These are phyloP conservation scores for Otolemur crassicaudatus DNA, from an alignment of 2,797 vertebrate species.

Conservation along the genomic window DNA sequence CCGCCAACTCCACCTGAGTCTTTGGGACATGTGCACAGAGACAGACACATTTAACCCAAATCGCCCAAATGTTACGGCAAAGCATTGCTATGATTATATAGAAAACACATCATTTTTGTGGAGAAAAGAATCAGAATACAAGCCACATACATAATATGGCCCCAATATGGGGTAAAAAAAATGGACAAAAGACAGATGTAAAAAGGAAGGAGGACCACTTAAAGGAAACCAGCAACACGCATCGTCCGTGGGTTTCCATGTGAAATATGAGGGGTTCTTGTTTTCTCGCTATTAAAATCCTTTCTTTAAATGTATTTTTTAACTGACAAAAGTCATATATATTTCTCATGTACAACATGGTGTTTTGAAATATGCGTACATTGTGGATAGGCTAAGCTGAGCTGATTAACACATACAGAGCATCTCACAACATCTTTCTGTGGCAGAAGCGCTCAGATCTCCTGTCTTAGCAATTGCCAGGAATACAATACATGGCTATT, in stretches of 20 bases:
- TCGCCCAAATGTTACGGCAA: background rate
- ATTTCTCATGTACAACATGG: background rate
- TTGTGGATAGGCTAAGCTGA: background rate
- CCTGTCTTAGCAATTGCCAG: background rate
- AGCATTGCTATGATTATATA: background rate
- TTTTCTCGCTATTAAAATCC: background rate
- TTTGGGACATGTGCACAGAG: background rate
- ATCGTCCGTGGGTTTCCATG: background rate
- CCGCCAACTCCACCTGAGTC: background rate
- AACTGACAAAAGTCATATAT: background rate
- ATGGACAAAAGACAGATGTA: accelerated
- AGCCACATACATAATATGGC: background rate
- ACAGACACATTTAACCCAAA: background rate
- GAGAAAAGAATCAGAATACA: background rate
- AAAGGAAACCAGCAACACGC: accelerated
- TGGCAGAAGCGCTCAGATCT: background rate
- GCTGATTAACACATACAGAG: background rate
- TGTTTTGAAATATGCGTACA: background rate
- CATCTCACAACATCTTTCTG: background rate
- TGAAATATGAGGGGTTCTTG: background rate
- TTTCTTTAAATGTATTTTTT: background rate
- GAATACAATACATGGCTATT: background rate
- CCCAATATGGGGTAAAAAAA: background rate
- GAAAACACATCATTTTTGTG: background rate
- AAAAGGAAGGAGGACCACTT: no score